Evolutionary conservation across 2,797 vertebrate species (phyloP).

Genomic region (Falco novaeseelandiae): DNA sequence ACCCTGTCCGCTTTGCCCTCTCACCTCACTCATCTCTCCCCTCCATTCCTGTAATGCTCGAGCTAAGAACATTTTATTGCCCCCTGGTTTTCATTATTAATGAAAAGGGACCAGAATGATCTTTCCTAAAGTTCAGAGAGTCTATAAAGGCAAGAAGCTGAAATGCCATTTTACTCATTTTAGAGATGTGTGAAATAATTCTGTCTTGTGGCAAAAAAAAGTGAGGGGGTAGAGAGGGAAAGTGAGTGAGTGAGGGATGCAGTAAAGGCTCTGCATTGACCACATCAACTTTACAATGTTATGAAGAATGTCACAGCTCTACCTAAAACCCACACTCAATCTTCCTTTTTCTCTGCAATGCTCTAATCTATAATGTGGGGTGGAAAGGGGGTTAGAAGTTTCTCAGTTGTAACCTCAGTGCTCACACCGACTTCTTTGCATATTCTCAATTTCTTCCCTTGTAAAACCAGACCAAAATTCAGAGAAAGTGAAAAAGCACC

Average conservation of each 20-base stretch:
- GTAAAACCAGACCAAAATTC: neutral
- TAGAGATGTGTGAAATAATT: slow-evolving; percentile 82
- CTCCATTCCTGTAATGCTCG: slow-evolving; percentile 37
- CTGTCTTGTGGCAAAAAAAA: slow-evolving; percentile 79
- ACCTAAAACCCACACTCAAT: neutral
- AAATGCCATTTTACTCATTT: slow-evolving; percentile 86
- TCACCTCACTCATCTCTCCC: slow-evolving; percentile 54
- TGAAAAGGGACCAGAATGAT: slow-evolving; percentile 86
- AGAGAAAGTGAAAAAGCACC: neutral
- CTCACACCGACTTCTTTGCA: neutral
- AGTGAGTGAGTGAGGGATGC: neutral
- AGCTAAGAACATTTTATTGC: slow-evolving; percentile 83
- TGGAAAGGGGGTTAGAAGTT: neutral
- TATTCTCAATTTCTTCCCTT: neutral
- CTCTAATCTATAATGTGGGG: neutral
- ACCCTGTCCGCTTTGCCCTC: slow-evolving; percentile 45
- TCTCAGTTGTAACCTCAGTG: neutral
- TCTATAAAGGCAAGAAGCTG: slow-evolving; percentile 85
- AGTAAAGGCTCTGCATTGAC: slow-evolving; percentile 33
- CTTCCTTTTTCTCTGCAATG: neutral
- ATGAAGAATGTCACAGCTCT: slow-evolving; percentile 42
- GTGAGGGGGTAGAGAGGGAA: neutral
- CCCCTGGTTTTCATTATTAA: slow-evolving; percentile 87
- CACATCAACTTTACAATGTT: neutral
- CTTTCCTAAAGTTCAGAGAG: slow-evolving; percentile 88